Evolutionary conservation across 2,113 vertebrate genomes (phyloP).

Genomic region (Bos taurus): DNA sequence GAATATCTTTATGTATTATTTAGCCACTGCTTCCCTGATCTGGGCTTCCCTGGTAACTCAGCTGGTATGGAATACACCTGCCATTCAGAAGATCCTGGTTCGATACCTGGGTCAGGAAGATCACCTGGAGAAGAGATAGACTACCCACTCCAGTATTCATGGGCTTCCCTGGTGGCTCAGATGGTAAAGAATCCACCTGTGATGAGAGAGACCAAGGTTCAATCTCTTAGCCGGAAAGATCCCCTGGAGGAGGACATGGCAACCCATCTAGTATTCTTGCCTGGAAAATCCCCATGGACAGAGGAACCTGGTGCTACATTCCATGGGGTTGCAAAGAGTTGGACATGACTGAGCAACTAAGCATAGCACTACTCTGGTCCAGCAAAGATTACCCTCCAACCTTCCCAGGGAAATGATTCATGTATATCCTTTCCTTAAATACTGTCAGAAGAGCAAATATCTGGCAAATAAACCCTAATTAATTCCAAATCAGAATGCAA

Average conservation of each 20-base stretch:
- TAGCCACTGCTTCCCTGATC: background rate
- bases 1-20: background rate
- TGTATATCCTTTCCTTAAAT: background rate
- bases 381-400: background rate
- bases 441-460: background rate
- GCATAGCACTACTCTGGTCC: background rate
- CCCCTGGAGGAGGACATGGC: background rate
- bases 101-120: rapidly evolving
- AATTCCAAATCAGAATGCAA: background rate
- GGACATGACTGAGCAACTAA: background rate
- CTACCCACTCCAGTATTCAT: background rate
- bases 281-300: background rate
- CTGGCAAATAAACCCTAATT: background rate
- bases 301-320: background rate
- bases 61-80: rapidly evolving
- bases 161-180: background rate
- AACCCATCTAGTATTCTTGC: background rate
- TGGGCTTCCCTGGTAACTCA: background rate
- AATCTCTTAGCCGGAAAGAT: background rate
- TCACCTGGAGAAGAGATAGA: background rate
- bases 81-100: background rate
- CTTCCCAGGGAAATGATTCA: background rate
- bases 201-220: background rate
- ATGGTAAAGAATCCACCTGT: background rate
- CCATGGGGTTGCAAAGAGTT: background rate